A percentile compares a stretch with the other conserved stretches of the same genome.
phyloP scores from a whole-genome alignment of 2,113 vertebrate species.

The Pipa parva region DNA sequence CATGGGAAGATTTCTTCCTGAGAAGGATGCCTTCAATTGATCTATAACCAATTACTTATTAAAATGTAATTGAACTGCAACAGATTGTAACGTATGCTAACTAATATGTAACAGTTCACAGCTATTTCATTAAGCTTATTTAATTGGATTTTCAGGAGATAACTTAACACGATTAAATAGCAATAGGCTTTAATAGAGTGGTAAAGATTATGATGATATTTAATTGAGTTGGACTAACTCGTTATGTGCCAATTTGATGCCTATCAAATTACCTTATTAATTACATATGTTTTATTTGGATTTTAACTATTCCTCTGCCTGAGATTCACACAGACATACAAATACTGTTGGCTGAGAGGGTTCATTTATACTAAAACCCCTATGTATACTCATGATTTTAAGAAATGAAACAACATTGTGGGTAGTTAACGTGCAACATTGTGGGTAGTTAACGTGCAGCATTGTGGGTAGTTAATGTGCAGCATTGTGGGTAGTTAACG shows the following conservation, averaged over 20 bases:
- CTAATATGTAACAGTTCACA: slow-evolving; percentile 52
- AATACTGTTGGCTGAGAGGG: not conserved
- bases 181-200: slow-evolving; percentile 44
- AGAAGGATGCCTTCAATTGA: slow-evolving; percentile 33
- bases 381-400: not conserved
- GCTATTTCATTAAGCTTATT: slow-evolving; percentile 53
- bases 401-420: not conserved
- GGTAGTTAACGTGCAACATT: not conserved
- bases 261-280: slow-evolving; percentile 34
- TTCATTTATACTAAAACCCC: not conserved
- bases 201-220: slow-evolving; percentile 41
- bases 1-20: not conserved
- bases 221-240: slow-evolving; percentile 39
- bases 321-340: not conserved
- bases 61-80: slow-evolving; percentile 44
- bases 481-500: not conserved
- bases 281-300: slow-evolving; percentile 3
- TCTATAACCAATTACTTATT: slow-evolving; percentile 44
- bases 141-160: slow-evolving; percentile 44
- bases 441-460: not conserved
- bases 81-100: slow-evolving; percentile 43
- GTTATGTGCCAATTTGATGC: slow-evolving; percentile 39
- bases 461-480: not conserved
- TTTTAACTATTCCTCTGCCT: not conserved
- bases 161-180: slow-evolving; percentile 43